A percentile compares a stretch with the other conserved stretches of the same genome.
These are phyloP conservation scores for Xyliphius kryptos DNA, from an alignment of 2,113 vertebrate genomes.

Conservation along the genomic window DNA sequence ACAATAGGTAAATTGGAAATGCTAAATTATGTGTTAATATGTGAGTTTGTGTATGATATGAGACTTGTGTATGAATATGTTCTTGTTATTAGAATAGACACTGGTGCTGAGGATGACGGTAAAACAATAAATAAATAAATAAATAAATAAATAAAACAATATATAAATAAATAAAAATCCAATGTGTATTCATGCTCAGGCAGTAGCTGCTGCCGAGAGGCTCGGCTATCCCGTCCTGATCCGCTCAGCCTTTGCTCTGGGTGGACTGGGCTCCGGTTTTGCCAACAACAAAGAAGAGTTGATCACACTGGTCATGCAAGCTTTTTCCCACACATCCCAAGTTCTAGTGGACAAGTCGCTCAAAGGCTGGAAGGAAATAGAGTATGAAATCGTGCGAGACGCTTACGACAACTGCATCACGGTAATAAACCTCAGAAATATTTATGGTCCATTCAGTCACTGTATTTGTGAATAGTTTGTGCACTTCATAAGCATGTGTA, in stretches of 20 bases:
- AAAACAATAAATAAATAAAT: no score
- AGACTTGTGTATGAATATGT: no score
- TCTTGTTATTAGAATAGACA: no score
- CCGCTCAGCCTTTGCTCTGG: conserved; percentile 85
- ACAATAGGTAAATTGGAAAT: no score
- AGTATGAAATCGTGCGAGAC: conserved; percentile 93
- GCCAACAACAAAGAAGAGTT: conserved; percentile 83
- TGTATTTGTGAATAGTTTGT: no score
- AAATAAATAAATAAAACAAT: no score
- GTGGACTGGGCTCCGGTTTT: conserved; percentile 89
- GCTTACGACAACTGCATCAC: conserved; percentile 92
- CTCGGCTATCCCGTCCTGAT: conserved; percentile 87
- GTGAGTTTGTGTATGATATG: no score
- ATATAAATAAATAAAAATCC: no score
- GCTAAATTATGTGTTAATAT: no score
- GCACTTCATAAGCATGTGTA: no score
- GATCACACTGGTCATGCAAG: conserved; percentile 74
- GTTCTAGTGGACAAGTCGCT: conserved; percentile 94
- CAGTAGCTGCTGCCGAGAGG: conserved; percentile 75
- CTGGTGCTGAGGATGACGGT: no score
- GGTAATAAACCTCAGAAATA: conserved; percentile 65
- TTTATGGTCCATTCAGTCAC: no score
- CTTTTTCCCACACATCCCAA: conserved; percentile 91
- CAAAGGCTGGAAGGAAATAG: conserved; percentile 98
- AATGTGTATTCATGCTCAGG: conserved; percentile 62